A percentile compares a stretch with the other conserved stretches of the same genome.
Evolutionary conservation across 2,888 invertebrate genomes (phyloP).

Genomic region (Drosophila percnosoma): DNA sequence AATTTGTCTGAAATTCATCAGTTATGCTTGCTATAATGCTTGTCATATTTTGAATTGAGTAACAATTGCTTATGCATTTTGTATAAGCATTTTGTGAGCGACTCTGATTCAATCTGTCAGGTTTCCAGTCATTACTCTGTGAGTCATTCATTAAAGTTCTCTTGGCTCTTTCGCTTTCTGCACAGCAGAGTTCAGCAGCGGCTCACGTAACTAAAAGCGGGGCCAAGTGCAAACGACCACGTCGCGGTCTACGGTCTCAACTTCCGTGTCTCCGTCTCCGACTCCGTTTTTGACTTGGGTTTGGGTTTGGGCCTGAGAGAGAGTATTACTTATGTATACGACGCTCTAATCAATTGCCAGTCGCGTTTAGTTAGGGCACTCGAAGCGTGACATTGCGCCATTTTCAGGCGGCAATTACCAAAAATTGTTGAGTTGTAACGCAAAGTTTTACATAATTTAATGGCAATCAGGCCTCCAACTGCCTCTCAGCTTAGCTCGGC

Average conservation of each 20-base stretch:
- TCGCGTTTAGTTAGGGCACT: constrained; percentile 67
- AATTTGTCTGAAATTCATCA: neutral
- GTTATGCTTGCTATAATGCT: neutral
- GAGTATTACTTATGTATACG: constrained; percentile 55
- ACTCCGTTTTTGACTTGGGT: neutral
- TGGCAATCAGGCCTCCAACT: constrained; percentile 67
- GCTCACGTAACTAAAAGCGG: constrained; percentile 46
- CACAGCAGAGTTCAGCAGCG: constrained; percentile 29
- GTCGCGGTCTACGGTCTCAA: constrained; percentile 7
- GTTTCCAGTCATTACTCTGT: constrained; percentile 16
- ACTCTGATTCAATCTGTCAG: constrained; percentile 17
- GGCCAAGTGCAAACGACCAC: constrained; percentile 42
- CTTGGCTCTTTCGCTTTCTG: constrained; percentile 31
- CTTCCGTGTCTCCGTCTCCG: constrained; percentile 8
- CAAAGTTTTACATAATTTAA: constrained; percentile 77
- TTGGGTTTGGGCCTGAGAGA: constrained; percentile 1
- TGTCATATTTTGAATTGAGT: neutral
- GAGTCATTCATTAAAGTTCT: constrained; percentile 40
- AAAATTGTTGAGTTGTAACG: constrained; percentile 69
- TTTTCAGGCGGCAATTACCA: constrained; percentile 74
- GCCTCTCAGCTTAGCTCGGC: constrained; percentile 4
- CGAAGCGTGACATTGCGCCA: constrained; percentile 79
- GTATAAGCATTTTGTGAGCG: neutral
- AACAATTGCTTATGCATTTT: neutral
- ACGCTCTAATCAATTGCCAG: constrained; percentile 73